Evolutionary conservation across 2,797 vertebrate genomes (phyloP).

Genomic region (Thaleichthys pacificus): DNA sequence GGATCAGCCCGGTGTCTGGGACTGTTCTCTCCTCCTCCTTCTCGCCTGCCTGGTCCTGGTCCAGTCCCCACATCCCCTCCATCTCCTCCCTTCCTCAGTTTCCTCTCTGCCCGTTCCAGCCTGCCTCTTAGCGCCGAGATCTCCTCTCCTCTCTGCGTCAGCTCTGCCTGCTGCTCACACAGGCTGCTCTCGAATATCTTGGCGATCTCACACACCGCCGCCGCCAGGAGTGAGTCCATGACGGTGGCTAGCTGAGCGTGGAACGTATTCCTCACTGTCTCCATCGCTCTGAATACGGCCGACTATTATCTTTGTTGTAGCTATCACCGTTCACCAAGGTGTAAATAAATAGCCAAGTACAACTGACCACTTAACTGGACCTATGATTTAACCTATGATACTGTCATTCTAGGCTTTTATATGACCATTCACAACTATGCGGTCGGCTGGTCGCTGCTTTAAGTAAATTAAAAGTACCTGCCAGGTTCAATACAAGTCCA

Average conservation of each 20-base stretch:
- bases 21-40: slow-evolving; percentile 35
- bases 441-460: too few species aligned
- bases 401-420: background rate
- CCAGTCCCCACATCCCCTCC: slow-evolving; percentile 29
- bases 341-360: background rate
- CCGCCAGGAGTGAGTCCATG: slow-evolving; percentile 74
- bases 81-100: slow-evolving; percentile 52
- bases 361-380: background rate
- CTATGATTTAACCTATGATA: background rate
- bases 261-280: slow-evolving; percentile 64
- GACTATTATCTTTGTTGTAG: background rate
- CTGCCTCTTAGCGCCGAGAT: slow-evolving; percentile 61
- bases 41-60: slow-evolving; percentile 22
- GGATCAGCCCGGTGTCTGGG: slow-evolving; percentile 37
- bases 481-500: background rate
- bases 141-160: slow-evolving; percentile 63
- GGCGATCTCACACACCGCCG: slow-evolving; percentile 73
- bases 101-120: slow-evolving; percentile 68
- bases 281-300: slow-evolving; percentile 37
- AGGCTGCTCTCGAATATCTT: slow-evolving; percentile 74
- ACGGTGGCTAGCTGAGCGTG: slow-evolving; percentile 71
- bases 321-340: background rate
- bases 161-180: slow-evolving; percentile 71
- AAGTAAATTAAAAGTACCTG: too few species aligned
- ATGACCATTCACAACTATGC: background rate